A percentile compares a stretch with the other conserved stretches of the same genome.
Evolutionary conservation across 92 coral and sea anemone genomes (phyloP).

Genomic region (Umimayanthus kanabou): DNA sequence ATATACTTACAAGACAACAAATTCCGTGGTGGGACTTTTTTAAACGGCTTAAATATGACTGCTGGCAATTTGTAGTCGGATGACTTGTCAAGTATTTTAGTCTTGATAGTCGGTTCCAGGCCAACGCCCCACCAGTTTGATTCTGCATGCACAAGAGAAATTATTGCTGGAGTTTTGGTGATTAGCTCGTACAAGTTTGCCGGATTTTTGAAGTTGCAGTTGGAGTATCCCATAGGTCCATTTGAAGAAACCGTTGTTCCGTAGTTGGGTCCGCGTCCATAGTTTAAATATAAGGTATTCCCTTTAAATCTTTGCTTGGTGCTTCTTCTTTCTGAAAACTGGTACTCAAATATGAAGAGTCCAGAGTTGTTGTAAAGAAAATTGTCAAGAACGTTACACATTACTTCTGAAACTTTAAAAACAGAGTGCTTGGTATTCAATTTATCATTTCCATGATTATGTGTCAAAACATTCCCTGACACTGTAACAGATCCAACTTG

Average conservation of each 20-base stretch:
- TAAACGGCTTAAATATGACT: slow-evolving; percentile 55
- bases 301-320: slow-evolving; percentile 46
- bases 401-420: slow-evolving; percentile 43
- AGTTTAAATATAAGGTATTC: slow-evolving; percentile 57
- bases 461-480: slow-evolving; percentile 41
- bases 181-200: slow-evolving; percentile 63
- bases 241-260: slow-evolving; percentile 61
- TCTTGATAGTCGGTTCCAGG: slow-evolving; percentile 39
- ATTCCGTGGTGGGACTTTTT: slow-evolving; percentile 59
- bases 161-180: slow-evolving; percentile 36
- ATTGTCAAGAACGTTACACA: slow-evolving; percentile 43
- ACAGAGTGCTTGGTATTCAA: neutral
- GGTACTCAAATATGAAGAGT: slow-evolving; percentile 45
- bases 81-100: slow-evolving; percentile 49
- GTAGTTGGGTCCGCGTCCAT: slow-evolving; percentile 46
- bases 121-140: slow-evolving; percentile 73
- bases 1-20: slow-evolving; percentile 61
- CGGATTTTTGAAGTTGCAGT: slow-evolving; percentile 65
- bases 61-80: slow-evolving; percentile 42
- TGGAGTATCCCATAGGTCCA: slow-evolving; percentile 64
- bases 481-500: slow-evolving; percentile 25
- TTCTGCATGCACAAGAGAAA: slow-evolving; percentile 47
- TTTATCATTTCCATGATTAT: slow-evolving; percentile 53
- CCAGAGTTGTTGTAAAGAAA: slow-evolving; percentile 70
- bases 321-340: slow-evolving; percentile 12